Percentiles rank a stretch among this genome's conserved stretches.
phyloP scores from a whole-genome alignment of 2,888 invertebrate species.

The Deilephila porcellus region DNA sequence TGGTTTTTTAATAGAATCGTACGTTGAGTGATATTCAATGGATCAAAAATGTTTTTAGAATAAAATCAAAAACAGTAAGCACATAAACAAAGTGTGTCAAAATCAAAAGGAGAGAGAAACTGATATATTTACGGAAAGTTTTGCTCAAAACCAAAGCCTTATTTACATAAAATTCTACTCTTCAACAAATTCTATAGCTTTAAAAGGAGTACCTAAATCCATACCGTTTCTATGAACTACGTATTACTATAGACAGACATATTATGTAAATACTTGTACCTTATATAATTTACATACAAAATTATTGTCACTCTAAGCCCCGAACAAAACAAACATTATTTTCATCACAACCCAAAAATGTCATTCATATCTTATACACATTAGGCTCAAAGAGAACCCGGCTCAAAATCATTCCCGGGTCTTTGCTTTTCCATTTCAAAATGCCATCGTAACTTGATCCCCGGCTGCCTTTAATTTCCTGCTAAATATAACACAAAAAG shows the following conservation, averaged over 20 bases:
- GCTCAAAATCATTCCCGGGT: slow-evolving; percentile 68
- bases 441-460: slow-evolving; percentile 49
- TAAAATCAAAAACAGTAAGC: too few species aligned
- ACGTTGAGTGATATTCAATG: too few species aligned
- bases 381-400: slow-evolving; percentile 69
- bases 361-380: slow-evolving; percentile 69
- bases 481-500: slow-evolving; percentile 40
- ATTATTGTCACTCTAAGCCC: neutral
- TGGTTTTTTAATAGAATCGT: too few species aligned
- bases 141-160: too few species aligned
- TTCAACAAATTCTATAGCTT: too few species aligned
- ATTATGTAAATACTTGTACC: neutral
- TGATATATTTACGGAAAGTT: too few species aligned
- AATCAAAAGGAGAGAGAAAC: too few species aligned
- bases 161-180: too few species aligned
- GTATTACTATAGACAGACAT: too few species aligned
- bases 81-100: too few species aligned
- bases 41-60: too few species aligned
- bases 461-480: slow-evolving; percentile 39
- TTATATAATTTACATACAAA: neutral
- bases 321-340: neutral
- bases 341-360: slow-evolving; percentile 62
- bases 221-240: neutral
- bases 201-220: too few species aligned
- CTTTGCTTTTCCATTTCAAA: slow-evolving; percentile 68